Conservation (phyloP, 2,888 invertebrate species). For the Microplitis deprimator region DNA sequence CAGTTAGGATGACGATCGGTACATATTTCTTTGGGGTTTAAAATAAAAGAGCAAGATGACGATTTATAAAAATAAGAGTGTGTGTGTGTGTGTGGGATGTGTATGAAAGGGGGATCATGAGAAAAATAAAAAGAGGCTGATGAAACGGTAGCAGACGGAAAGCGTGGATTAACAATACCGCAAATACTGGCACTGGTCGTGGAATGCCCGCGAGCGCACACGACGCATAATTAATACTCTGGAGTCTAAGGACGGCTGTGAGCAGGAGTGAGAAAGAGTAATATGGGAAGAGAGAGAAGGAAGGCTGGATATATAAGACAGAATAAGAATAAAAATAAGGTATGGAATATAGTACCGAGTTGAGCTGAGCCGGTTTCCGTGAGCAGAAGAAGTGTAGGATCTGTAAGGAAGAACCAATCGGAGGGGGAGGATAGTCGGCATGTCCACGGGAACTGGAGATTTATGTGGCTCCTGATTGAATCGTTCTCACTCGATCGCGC, state of each 20-base stretch:
- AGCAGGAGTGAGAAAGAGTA: slow-evolving; percentile 38
- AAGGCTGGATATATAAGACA: slow-evolving; percentile 19
- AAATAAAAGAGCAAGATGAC: neutral
- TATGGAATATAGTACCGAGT: neutral
- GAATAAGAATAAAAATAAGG: slow-evolving; percentile 26
- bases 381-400: slow-evolving; percentile 6
- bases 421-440: slow-evolving; percentile 50
- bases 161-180: slow-evolving; percentile 70
- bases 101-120: slow-evolving; percentile 23
- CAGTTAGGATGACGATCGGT: neutral
- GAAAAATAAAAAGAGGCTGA: slow-evolving; percentile 45
- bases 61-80: no score
- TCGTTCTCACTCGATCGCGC: slow-evolving; percentile 72
- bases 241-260: slow-evolving; percentile 43
- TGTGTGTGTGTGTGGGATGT: neutral
- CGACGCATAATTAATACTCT: slow-evolving; percentile 70
- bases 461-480: slow-evolving; percentile 72
- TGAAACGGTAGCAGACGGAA: slow-evolving; percentile 67
- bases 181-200: slow-evolving; percentile 68
- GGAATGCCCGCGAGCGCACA: slow-evolving; percentile 69
- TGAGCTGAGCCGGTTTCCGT: slow-evolving; percentile 34
- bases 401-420: slow-evolving; percentile 32
- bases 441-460: slow-evolving; percentile 69
- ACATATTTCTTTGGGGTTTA: neutral
- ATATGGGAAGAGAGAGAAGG: slow-evolving; percentile 31